Percentiles rank a stretch among this genome's conserved stretches.
These are phyloP conservation scores for Hydra vulgaris DNA, from an alignment of 30 jellyfish, hydroid and myxozoan genomes.

Conservation along the genomic window DNA sequence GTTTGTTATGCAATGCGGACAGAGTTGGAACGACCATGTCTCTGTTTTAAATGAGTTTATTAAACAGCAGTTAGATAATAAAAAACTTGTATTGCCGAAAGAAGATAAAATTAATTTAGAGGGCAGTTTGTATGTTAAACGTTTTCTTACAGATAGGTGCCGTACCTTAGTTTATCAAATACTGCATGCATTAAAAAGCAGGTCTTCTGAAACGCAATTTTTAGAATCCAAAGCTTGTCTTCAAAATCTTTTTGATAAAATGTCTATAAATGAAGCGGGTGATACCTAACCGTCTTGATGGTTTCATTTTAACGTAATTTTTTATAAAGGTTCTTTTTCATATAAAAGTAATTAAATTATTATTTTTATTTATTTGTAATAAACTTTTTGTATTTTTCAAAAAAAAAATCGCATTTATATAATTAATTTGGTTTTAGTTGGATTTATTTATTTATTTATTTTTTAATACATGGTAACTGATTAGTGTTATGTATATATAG, in stretches of 20 bases:
- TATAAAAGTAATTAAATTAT: no score
- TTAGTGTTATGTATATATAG: no score
- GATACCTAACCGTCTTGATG: neutral
- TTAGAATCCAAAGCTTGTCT: slow-evolving; percentile 49
- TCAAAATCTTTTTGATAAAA: neutral
- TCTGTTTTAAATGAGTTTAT: slow-evolving; percentile 24
- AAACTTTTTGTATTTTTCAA: no score
- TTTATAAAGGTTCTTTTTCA: neutral
- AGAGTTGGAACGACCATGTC: slow-evolving; percentile 61
- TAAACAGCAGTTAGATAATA: slow-evolving; percentile 32
- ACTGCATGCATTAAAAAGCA: slow-evolving; percentile 46
- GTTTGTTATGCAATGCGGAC: slow-evolving; percentile 30
- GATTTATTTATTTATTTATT: no score
- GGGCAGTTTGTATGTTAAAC: slow-evolving; percentile 16
- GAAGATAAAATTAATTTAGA: neutral
- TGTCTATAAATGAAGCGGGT: neutral
- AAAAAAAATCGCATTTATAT: no score
- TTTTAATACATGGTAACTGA: no score
- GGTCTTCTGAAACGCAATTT: slow-evolving; percentile 54
- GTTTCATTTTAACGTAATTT: neutral
- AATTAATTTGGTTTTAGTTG: no score
- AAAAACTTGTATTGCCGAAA: slow-evolving; percentile 36
- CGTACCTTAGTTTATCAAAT: slow-evolving; percentile 31
- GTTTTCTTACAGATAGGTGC: slow-evolving; percentile 35
- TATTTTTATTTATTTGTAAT: no score